Conservation (phyloP, 2,888 invertebrate species). For the Cantharis rufa region DNA sequence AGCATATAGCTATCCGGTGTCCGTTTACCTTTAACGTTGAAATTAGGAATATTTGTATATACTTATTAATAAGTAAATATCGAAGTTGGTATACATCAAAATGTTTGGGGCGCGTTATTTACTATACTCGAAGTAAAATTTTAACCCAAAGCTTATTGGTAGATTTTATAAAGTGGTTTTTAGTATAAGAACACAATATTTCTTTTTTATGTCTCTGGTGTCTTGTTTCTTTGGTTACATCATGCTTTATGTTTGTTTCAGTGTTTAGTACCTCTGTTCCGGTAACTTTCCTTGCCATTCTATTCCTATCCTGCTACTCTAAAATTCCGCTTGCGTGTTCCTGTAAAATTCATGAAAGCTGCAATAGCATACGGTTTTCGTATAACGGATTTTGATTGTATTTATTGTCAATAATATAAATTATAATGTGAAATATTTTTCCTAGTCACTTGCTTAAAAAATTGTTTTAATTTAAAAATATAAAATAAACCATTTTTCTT, state of each 20-base stretch:
- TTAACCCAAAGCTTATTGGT: slow-evolving; percentile 20
- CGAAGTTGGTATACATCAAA: background rate
- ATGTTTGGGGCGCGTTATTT: background rate
- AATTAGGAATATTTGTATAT: background rate
- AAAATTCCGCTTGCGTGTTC: slow-evolving; percentile 27
- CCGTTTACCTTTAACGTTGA: background rate
- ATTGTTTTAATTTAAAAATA: background rate
- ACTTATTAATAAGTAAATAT: background rate
- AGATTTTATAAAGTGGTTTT: slow-evolving; percentile 30
- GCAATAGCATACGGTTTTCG: slow-evolving; percentile 12
- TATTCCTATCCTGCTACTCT: slow-evolving; percentile 40
- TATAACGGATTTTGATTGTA: slow-evolving; percentile 9
- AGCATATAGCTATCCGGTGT: background rate
- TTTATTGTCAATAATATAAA: slow-evolving; percentile 2
- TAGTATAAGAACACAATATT: slow-evolving; percentile 30
- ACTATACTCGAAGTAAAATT: background rate
- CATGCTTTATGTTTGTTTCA: slow-evolving; percentile 34
- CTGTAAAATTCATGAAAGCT: slow-evolving; percentile 29
- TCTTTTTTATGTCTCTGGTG: slow-evolving; percentile 33
- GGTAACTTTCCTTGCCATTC: slow-evolving; percentile 41
- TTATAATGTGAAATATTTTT: background rate
- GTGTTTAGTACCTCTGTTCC: slow-evolving; percentile 31
- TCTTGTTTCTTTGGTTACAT: slow-evolving; percentile 33
- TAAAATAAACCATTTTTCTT: background rate
- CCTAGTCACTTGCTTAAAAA: background rate